Base-by-base conservation (phyloP, 2,113 vertebrate species). In the Gobiocypris rarus region DNA sequence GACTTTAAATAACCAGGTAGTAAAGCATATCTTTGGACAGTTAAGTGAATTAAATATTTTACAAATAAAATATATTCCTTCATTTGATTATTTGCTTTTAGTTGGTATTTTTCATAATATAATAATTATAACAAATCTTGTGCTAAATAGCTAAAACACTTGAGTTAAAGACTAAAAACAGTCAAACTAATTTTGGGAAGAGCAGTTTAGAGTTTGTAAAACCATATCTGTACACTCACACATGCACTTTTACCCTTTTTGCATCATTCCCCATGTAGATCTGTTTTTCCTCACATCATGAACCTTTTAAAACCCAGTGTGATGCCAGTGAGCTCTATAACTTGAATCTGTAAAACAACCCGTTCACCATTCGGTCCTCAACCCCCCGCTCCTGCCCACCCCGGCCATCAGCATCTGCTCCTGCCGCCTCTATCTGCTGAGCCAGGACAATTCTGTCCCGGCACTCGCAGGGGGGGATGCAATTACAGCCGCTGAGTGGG, bases 371-470 rank as follows among this genome's bases (percentile, higher is more conserved):
- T 38, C 75, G 4, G 14, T 61, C 58, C 48, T 43, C 28, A 24
- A 59, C 70, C 75, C 75, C 83, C 28, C 45, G 43, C 41, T n/a
- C 22, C 84, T n/a, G 56, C 56, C 75, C 80, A 79, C 81, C 67
- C 41, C 34, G 50, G 61, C 83, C 75, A 71, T 84, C 52, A 50
- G 70, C 69, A 65, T 71, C 75, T 84, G 63, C 85, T 80, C 41
- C 50, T 48, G 78, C 77, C n/a, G 80, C 78, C 78, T 54, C 48
- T 83, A 81, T 89, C 75, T 83, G 86, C 87, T 89, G 88, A 88
- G 75, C 82, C 69, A 24, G 80, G 83, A 73, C 81, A 87, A 83
- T 61, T 74, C 22, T 81, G 83, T 41, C 50, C 76, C 48, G 56
- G 75, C 75, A 73, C 81, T 82, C 85, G 26, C 69, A 73, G 79